Evolutionary conservation across 2,888 invertebrate species (phyloP).

Genomic region (Eristalis intricaria): DNA sequence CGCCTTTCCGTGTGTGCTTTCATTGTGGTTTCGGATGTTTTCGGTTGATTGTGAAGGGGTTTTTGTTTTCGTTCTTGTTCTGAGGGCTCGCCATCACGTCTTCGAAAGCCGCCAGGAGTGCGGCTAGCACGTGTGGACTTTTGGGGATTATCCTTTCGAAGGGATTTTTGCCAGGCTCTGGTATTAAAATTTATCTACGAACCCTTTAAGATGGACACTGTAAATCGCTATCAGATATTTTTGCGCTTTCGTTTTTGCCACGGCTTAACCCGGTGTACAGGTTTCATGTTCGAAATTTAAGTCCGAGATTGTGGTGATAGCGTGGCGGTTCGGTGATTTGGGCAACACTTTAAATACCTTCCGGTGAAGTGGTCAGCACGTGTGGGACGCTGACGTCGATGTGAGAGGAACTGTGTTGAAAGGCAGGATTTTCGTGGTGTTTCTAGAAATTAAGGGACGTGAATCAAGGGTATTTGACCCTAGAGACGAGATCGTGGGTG

Average conservation of each 20-base stretch:
- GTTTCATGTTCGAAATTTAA: constrained; percentile 7
- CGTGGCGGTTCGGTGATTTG: too few relatives aligned
- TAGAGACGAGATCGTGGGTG: too few relatives aligned
- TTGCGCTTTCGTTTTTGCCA: background rate
- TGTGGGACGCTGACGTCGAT: background rate
- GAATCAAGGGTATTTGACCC: too few relatives aligned
- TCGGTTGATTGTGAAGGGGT: background rate
- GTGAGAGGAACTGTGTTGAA: background rate
- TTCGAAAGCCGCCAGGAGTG: constrained; percentile 18
- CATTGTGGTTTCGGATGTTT: background rate
- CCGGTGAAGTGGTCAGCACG: background rate
- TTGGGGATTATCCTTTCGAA: constrained; percentile 49
- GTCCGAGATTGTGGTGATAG: background rate
- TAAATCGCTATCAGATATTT: background rate
- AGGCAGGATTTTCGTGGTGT: too few relatives aligned
- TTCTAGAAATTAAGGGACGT: too few relatives aligned
- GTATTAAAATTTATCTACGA: constrained; percentile 44
- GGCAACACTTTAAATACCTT: background rate
- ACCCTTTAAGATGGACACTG: constrained; percentile 23
- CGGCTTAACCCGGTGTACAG: background rate
- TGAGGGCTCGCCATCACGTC: background rate
- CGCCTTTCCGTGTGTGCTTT: background rate
- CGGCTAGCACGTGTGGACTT: constrained; percentile 51
- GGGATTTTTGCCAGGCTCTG: constrained; percentile 6
- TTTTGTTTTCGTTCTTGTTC: constrained; percentile 2